These are phyloP conservation scores for Euzophera pinguis DNA, from an alignment of 2,888 invertebrate species.

Conservation along the genomic window DNA sequence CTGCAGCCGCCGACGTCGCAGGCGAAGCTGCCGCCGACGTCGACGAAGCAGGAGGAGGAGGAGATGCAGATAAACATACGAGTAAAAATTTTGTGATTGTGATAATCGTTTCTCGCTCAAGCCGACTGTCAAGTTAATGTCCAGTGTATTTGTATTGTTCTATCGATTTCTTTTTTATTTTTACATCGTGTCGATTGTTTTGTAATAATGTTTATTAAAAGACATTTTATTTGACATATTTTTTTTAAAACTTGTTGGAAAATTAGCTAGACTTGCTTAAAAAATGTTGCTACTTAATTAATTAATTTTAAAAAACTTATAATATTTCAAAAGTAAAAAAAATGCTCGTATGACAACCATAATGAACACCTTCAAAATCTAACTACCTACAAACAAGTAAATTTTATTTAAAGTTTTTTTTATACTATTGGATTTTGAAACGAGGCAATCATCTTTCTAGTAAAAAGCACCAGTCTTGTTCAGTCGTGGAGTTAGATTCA, in stretches of 20 bases:
- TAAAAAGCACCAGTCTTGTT: no score
- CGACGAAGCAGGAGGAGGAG: constrained; percentile 14
- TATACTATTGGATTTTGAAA: no score
- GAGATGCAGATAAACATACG: background rate
- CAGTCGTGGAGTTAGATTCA: constrained; percentile 27
- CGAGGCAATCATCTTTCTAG: no score
- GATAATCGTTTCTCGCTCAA: background rate
- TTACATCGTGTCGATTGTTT: background rate
- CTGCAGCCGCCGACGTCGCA: constrained; percentile 24
- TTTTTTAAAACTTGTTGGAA: background rate
- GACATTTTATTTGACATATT: background rate
- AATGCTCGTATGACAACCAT: no score
- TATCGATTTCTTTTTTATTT: background rate
- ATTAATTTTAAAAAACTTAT: no score
- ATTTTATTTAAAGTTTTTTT: no score
- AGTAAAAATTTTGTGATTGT: background rate
- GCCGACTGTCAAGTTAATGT: background rate
- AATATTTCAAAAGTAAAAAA: no score
- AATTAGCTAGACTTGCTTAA: no score
- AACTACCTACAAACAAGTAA: no score
- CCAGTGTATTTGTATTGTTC: background rate
- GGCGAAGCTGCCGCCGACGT: constrained; percentile 28
- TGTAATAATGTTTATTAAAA: background rate
- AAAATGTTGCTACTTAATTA: no score
- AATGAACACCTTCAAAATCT: no score